Base-by-base conservation (phyloP, 2,797 vertebrate genomes). In the Sus cebifrons region DNA sequence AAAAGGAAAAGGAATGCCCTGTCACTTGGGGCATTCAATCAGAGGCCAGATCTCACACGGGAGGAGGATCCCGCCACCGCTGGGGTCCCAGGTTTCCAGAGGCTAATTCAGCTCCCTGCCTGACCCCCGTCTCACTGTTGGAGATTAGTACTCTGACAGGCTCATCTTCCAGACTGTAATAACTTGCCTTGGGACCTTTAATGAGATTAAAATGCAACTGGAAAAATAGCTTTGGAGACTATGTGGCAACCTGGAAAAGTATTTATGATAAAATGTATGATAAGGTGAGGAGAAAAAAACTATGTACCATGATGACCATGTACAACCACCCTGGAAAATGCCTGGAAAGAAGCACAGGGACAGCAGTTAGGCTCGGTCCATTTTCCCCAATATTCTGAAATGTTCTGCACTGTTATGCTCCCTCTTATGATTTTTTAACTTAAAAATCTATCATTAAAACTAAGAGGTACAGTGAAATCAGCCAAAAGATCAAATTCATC, bases 401-500 rank as follows among this genome's bases (percentile, higher is more conserved):
- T 40, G 75, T 89, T 64, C 82, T 20, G 25, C 27, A 52, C 21
- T 23, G 25, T 86, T 62, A 56, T 5, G 10, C 27, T 49, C 13
- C 40, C n/a, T 64, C 25, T n/a, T 4, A 23, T 17, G 40, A 93
- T 13, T 32, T 82, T 40, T 96, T 54, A 84, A 64, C 56, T 62
- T 83, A 18, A 77, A 94, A 40, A 14, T 40, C 36, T 85, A 5
- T 65, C n/a, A 71, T 58, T 91, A 74, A 87, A 78, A 74, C 32
- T 71, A 56, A 87, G 86, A 79, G 86, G 44, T 44, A 87, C 52
- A 90, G 65, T 70, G 71, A 90, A 74, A 40, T 8, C 20, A 29
- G 40, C 32, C 85, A 32, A 67, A 91, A 62, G 58, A 52, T 44
- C 64, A 27, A 82, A 67, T 4, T n/a, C 84, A 49, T 74, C 67